Conservation (phyloP, 2,113 vertebrate species). For the Ariopsis seemanni region DNA sequence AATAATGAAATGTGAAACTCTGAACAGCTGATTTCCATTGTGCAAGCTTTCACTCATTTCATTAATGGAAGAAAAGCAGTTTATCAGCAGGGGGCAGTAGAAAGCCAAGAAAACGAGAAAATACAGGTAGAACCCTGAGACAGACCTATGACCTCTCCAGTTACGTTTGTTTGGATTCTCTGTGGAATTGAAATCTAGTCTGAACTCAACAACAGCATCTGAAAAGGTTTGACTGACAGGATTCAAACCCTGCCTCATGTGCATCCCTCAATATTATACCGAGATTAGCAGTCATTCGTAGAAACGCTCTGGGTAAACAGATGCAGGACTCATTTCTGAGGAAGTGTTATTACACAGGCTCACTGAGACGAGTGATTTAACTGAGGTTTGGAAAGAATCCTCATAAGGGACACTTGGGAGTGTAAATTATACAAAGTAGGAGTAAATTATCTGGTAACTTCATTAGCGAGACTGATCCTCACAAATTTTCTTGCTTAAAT, state of each 20-base stretch:
- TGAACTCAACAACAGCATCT: background rate
- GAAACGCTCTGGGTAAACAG: background rate
- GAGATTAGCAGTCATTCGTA: background rate
- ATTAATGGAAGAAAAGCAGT: background rate
- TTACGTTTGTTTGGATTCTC: background rate
- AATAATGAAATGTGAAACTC: background rate
- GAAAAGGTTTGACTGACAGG: background rate
- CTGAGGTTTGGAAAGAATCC: background rate
- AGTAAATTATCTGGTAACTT: background rate
- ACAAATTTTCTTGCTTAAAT: background rate
- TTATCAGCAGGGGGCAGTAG: slow-evolving; percentile 51
- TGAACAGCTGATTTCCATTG: background rate
- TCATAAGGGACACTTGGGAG: background rate
- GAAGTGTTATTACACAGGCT: background rate
- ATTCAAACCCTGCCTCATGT: background rate
- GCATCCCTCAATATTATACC: background rate
- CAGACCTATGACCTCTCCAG: background rate
- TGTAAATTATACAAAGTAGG: background rate
- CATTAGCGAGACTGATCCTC: background rate
- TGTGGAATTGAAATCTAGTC: background rate
- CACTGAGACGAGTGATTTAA: background rate
- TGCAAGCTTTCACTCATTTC: background rate
- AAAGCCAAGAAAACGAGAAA: background rate
- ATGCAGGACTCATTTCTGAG: background rate
- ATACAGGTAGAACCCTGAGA: background rate